Evolutionary conservation across 2,888 invertebrate genomes (phyloP).

Genomic region (Griposia aprilina): DNA sequence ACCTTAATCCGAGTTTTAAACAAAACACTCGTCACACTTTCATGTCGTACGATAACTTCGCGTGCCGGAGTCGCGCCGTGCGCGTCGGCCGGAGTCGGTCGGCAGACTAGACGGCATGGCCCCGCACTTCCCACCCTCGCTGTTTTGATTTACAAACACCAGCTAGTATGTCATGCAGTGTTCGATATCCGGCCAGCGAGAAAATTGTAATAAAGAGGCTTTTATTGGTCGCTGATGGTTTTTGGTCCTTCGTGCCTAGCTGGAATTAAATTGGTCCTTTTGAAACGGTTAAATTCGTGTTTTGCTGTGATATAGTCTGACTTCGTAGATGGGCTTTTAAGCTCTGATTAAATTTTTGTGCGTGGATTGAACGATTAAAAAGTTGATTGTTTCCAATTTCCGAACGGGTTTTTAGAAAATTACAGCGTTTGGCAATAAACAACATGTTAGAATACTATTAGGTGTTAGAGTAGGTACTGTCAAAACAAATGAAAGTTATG

Average conservation of each 20-base stretch:
- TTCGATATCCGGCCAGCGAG: slow-evolving; percentile 67
- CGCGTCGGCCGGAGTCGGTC: slow-evolving; percentile 83
- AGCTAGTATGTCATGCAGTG: slow-evolving; percentile 72
- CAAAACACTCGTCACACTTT: slow-evolving; percentile 71
- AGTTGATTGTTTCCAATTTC: not conserved
- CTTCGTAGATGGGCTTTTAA: not conserved
- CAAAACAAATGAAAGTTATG: not conserved
- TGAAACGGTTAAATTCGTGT: not conserved
- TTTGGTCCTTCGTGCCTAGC: slow-evolving; percentile 29
- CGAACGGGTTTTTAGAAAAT: not conserved
- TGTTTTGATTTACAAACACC: slow-evolving; percentile 79
- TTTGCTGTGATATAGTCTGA: not conserved
- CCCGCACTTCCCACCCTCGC: slow-evolving; percentile 72
- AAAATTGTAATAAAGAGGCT: slow-evolving; percentile 60
- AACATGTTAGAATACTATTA: not conserved
- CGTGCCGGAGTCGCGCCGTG: slow-evolving; percentile 66
- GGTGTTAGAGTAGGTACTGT: not conserved
- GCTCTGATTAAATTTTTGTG: not conserved
- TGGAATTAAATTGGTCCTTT: slow-evolving; percentile 14
- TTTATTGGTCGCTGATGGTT: slow-evolving; percentile 52
- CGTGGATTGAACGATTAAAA: not conserved
- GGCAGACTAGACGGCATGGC: slow-evolving; percentile 80
- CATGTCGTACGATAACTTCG: slow-evolving; percentile 66
- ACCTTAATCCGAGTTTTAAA: slow-evolving; percentile 71
- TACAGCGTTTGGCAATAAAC: not conserved